A percentile compares a stretch with the other conserved stretches of the same genome.
These are phyloP conservation scores for Terebella lapidaria DNA, from an alignment of 2,888 invertebrate genomes.

Conservation along the genomic window DNA sequence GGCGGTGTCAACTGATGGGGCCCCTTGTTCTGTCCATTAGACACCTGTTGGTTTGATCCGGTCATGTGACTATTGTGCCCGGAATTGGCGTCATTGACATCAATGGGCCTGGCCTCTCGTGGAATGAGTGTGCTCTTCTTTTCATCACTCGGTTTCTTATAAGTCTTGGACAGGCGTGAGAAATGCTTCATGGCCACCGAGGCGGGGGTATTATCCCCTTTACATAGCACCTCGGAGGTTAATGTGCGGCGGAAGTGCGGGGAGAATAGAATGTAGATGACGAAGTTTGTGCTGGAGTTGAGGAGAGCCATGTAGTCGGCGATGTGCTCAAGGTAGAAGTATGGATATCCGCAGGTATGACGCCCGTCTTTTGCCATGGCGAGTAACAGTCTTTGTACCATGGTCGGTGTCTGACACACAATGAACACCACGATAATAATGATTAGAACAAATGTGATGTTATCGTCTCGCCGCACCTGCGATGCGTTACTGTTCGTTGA, in stretches of 20 bases:
- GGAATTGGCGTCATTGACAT: no score
- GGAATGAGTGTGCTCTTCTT: no score
- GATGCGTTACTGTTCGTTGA: not conserved
- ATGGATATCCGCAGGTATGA: constrained; percentile 19
- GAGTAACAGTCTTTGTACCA: constrained; percentile 11
- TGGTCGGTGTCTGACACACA: constrained; percentile 40
- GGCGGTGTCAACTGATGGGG: no score
- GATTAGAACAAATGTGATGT: constrained; percentile 42
- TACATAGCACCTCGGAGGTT: not conserved
- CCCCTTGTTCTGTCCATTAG: no score
- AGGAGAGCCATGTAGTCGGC: constrained; percentile 38
- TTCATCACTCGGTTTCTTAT: no score
- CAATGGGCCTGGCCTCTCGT: no score
- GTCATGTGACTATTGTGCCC: no score
- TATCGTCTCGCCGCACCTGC: constrained; percentile 37
- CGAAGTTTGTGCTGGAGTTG: constrained; percentile 47
- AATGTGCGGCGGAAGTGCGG: constrained; percentile 31
- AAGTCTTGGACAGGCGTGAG: no score
- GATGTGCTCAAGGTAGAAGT: constrained; percentile 28
- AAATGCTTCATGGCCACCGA: no score
- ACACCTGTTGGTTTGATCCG: no score
- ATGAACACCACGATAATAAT: constrained; percentile 46
- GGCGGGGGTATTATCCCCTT: no score
- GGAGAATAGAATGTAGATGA: constrained; percentile 45
- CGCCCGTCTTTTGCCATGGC: constrained; percentile 5